phyloP scores from a whole-genome alignment of 2,797 vertebrate genomes.

The Notamacropus eugenii region DNA sequence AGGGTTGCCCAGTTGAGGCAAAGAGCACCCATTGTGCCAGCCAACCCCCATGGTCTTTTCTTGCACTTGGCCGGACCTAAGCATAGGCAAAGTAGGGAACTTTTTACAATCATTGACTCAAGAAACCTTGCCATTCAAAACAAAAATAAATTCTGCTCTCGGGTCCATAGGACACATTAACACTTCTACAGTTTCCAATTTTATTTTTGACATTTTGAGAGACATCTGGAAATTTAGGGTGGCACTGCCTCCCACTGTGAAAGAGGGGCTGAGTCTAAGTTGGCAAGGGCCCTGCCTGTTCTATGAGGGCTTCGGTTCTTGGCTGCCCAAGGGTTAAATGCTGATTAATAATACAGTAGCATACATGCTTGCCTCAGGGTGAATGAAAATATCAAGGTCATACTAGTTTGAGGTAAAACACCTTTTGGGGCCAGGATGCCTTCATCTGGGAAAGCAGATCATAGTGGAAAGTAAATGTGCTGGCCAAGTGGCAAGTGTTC shows the following conservation, averaged over 20 bases:
- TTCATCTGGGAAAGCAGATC: conserved; percentile 54
- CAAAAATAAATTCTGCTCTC: conserved; percentile 73
- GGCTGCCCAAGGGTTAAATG: conserved; percentile 47
- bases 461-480: conserved; percentile 72
- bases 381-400: conserved; percentile 50
- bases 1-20: conserved; percentile 3
- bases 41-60: conserved; percentile 55
- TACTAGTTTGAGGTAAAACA: conserved; percentile 76
- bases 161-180: conserved; percentile 83
- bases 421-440: conserved; percentile 57
- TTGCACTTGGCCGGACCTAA: conserved; percentile 63
- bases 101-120: conserved; percentile 71
- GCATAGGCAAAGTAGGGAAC: conserved; percentile 61
- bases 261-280: conserved; percentile 44
- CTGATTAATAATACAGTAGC: not conserved
- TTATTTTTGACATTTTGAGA: conserved; percentile 70
- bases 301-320: conserved; percentile 55
- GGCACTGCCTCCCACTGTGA: conserved; percentile 46
- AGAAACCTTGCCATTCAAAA: conserved; percentile 72
- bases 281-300: conserved; percentile 51
- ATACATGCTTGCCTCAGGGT: conserved; percentile 44
- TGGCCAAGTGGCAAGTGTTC: conserved; percentile 62
- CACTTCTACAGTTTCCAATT: conserved; percentile 69
- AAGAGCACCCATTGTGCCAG: conserved; percentile 13
- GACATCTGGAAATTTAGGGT: conserved; percentile 59